Conservation (phyloP, 2,113 vertebrate genomes). For the Buteo buteo region DNA sequence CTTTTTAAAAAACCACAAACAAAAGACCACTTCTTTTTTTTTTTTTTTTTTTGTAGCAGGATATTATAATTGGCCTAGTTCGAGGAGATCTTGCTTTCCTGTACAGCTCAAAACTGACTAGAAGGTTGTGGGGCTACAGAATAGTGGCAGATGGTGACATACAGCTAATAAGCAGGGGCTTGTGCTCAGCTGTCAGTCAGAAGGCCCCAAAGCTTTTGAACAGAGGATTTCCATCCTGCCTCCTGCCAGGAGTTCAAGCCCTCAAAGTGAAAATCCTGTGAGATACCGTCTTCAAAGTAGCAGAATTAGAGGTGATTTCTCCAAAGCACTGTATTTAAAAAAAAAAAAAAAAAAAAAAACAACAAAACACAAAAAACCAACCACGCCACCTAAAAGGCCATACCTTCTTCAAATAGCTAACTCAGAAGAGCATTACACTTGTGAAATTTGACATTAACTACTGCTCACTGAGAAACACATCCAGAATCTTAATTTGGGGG, state of each 20-base stretch:
- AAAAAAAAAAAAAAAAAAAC: not conserved
- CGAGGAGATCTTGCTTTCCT: constrained; percentile 29
- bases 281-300: constrained; percentile 52
- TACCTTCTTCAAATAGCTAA: not conserved
- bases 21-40: not conserved
- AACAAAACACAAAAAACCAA: not conserved
- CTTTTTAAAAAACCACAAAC: not conserved
- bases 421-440: not conserved
- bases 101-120: constrained; percentile 14
- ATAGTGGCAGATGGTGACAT: constrained; percentile 58
- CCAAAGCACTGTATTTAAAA: not conserved
- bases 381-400: not conserved
- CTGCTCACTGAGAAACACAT: not conserved
- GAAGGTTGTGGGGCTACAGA: constrained; percentile 30
- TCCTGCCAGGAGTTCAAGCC: constrained; percentile 58
- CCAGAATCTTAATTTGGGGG: constrained; percentile 42
- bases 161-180: constrained; percentile 52
- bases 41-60: not conserved
- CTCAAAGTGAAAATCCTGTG: constrained; percentile 54
- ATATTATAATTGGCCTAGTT: constrained; percentile 40
- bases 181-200: constrained; percentile 59
- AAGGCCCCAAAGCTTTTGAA: constrained; percentile 58
- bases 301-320: constrained; percentile 54
- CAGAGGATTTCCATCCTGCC: constrained; percentile 58
- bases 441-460: constrained; percentile 38